Evolutionary conservation across 2,797 vertebrate species (phyloP).

Genomic region (Sebastes baramenuke): DNA sequence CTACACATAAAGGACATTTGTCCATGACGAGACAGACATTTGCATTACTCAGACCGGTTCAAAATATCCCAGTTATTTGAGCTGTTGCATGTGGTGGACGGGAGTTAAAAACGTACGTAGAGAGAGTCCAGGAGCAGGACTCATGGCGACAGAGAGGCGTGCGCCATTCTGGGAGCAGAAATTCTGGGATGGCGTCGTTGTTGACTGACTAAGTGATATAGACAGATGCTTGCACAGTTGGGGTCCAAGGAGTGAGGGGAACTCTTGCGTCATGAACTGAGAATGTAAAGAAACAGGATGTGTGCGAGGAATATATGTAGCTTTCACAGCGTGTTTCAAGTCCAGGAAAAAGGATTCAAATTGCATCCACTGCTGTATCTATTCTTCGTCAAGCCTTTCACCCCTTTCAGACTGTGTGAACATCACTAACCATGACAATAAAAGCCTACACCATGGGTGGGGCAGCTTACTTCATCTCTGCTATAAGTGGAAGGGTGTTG

Average conservation of each 20-base stretch:
- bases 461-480: constrained; percentile 27
- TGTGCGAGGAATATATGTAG: background rate
- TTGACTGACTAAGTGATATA: constrained; percentile 52
- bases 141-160: constrained; percentile 76
- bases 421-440: constrained; percentile 15
- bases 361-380: background rate
- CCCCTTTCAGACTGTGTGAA: background rate
- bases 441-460: background rate
- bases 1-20: constrained; percentile 38
- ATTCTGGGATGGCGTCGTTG: constrained; percentile 62
- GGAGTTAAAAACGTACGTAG: constrained; percentile 76
- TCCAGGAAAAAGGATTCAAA: background rate
- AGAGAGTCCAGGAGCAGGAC: constrained; percentile 50
- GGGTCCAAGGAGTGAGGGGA: background rate
- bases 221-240: constrained; percentile 55
- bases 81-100: constrained; percentile 66
- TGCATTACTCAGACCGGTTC: constrained; percentile 67
- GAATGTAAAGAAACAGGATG: background rate
- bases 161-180: constrained; percentile 80
- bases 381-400: background rate
- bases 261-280: background rate
- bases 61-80: constrained; percentile 81
- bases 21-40: constrained; percentile 42
- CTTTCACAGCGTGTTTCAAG: background rate
- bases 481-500: constrained; percentile 47